Conservation (phyloP, 1,140 invertebrate genomes). For the Drosophila punjabiensis region DNA sequence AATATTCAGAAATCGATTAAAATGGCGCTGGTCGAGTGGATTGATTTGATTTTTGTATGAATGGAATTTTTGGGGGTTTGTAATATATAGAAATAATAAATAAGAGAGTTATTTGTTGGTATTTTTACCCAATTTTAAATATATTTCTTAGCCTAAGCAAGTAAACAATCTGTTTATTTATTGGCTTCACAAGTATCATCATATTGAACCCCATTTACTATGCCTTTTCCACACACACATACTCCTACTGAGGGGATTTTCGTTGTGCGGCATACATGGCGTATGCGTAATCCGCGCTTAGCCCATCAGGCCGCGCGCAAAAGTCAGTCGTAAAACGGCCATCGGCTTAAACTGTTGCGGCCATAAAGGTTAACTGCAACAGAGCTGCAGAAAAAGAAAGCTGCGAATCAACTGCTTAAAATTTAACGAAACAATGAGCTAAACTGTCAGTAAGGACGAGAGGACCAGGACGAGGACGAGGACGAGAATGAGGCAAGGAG, state of each 20-base stretch:
- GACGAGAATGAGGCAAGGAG: constrained; percentile 7
- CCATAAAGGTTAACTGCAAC: constrained; percentile 78
- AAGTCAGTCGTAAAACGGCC: constrained; percentile 80
- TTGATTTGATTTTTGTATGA: constrained; percentile 15
- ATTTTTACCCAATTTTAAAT: neutral
- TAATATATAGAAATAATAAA: neutral
- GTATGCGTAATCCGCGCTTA: constrained; percentile 82
- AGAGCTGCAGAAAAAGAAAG: constrained; percentile 13
- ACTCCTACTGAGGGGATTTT: neutral
- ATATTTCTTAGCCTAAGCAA: neutral
- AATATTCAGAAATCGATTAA: constrained; percentile 13
- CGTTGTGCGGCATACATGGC: constrained; percentile 34
- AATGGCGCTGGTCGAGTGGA: neutral
- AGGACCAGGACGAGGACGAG: constrained; percentile 19
- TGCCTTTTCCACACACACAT: neutral
- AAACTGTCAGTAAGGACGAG: constrained; percentile 43
- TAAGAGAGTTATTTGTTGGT: neutral
- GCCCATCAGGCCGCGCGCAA: constrained; percentile 56
- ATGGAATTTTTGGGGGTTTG: neutral
- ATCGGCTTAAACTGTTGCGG: constrained; percentile 82
- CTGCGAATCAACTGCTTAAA: constrained; percentile 76
- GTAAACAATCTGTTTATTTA: neutral
- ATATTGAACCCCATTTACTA: neutral
- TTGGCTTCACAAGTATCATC: neutral
- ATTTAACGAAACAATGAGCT: constrained; percentile 79